Evolutionary conservation across 2,888 invertebrate genomes (phyloP), one percentile per base, ranked within the genome.

Genomic region (Xestia xanthographa): DNA sequence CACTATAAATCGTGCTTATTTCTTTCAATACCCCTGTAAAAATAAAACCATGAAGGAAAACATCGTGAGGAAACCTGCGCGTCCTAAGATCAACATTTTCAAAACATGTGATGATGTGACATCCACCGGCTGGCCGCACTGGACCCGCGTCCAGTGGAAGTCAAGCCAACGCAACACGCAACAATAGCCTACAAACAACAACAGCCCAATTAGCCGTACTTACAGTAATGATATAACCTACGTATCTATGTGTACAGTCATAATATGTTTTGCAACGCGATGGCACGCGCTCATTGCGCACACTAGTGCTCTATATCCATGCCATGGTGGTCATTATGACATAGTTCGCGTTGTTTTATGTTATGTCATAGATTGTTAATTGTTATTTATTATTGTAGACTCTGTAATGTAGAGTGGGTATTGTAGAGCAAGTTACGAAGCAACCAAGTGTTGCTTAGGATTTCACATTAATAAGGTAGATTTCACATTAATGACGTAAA

Each of bases 271-370:
- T 29, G 77, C 83, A 83, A 84, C 12, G 22, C 22, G 41, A 58
- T 81, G 68, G 83, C 68, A 65, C 53, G 84, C 60, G 84, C 53
- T 22, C 8, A 62, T 84, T 84, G 73, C 77, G n/a, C 29, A 53
- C 72, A 73, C 6, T 38, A 76, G 14, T 84, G 77, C 65, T 84
- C 72, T 11, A 80, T 68, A 80, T 74, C 69, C 34, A 60, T 41
- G 29, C 12, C 60, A 79, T 83, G 83, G 84, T 65, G 65, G 80
- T 63, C 56, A 80, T 83, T 84, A 80, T 65, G 67, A 70, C 77
- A 80, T 84, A 68, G 41, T 60, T 58, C 29, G n/a, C 71, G 26
- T 53, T 66, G 65, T 73, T 60, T 12, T 1, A 20, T 66, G 53
- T 84, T 80, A 84, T 77, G 62, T 84, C 81, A 77, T 66, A n/a